phyloP scores from a whole-genome alignment of 2,113 vertebrate genomes.

The Cyphomyrus discorhynchus region DNA sequence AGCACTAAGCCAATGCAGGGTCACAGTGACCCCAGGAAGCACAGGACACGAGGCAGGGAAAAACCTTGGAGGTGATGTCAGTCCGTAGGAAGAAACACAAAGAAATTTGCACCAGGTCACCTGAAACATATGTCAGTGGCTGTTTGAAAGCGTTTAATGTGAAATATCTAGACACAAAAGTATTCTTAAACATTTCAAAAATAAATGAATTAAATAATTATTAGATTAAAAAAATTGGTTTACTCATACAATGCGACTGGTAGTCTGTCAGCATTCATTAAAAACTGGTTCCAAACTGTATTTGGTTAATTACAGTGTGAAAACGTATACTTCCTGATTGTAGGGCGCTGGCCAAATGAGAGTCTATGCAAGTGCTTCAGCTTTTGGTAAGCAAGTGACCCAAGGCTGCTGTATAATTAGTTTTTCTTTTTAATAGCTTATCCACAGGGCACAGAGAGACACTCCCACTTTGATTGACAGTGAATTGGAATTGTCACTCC shows the following conservation, averaged over 20 bases:
- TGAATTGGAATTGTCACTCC: background rate
- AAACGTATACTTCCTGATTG: background rate
- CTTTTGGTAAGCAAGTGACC: background rate
- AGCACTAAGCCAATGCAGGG: background rate
- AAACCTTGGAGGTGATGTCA: background rate
- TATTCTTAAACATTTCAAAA: background rate
- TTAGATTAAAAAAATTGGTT: background rate
- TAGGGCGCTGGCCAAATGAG: background rate
- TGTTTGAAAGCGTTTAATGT: background rate
- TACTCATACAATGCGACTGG: background rate
- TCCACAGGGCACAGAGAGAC: background rate
- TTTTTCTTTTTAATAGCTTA: background rate
- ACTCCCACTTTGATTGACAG: background rate
- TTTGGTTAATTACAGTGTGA: background rate
- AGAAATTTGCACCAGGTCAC: background rate
- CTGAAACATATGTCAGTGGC: background rate
- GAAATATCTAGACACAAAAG: background rate
- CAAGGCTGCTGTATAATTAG: background rate
- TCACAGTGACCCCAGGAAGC: background rate
- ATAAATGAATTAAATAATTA: background rate
- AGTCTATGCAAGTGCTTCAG: background rate
- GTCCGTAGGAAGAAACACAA: background rate
- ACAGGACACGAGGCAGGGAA: background rate
- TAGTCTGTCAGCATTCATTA: background rate
- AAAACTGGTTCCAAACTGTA: background rate